Conservation (phyloP, 2,113 vertebrate species). For the Clarias macrocephalus region DNA sequence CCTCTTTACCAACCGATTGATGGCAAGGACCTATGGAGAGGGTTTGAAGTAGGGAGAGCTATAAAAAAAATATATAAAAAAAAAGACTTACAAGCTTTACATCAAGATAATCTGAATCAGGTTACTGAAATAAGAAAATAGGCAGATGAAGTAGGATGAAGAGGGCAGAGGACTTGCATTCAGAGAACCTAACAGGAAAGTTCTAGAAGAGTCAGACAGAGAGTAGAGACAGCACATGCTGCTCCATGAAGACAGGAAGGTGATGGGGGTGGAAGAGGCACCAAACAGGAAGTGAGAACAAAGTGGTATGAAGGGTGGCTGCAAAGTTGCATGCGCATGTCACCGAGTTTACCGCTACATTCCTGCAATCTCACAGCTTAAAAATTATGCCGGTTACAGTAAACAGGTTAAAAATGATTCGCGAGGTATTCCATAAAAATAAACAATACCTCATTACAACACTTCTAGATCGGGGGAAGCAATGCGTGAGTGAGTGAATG, state of each 20-base stretch:
- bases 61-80: too few species aligned
- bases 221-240: not conserved
- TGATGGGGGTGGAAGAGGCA: constrained; percentile 67
- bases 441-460: not conserved
- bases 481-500: not conserved
- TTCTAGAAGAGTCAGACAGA: not conserved
- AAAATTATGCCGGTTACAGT: not conserved
- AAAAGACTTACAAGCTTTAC: not conserved
- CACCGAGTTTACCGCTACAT: constrained; percentile 2
- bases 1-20: not conserved
- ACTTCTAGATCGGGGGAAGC: not conserved
- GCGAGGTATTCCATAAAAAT: not conserved
- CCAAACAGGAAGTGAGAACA: constrained; percentile 73
- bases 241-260: constrained; percentile 69
- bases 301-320: constrained; percentile 48
- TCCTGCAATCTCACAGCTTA: not conserved
- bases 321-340: constrained; percentile 32
- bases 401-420: too few species aligned
- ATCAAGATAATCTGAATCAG: not conserved
- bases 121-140: not conserved
- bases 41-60: not conserved
- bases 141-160: not conserved
- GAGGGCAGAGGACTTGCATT: not conserved
- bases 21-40: not conserved
- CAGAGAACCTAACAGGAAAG: not conserved